These are phyloP conservation scores for Sebastolobus altivelis DNA, from an alignment of 2,797 vertebrate species.

Conservation along the genomic window DNA sequence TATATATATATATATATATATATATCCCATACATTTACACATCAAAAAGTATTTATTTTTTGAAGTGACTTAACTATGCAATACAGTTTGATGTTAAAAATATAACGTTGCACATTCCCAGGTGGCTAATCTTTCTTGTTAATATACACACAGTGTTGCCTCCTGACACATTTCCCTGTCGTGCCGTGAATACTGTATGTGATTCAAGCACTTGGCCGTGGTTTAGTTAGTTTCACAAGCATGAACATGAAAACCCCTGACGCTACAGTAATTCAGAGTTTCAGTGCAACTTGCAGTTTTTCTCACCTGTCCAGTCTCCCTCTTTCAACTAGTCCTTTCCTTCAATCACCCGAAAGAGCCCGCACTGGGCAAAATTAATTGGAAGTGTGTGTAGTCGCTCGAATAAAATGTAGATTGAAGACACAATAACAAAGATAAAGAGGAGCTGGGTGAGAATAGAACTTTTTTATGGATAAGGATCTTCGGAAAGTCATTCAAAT, in stretches of 20 bases:
- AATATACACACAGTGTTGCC: neutral
- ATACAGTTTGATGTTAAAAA: slow-evolving; percentile 12
- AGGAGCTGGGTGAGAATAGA: slow-evolving; percentile 11
- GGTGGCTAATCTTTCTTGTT: neutral
- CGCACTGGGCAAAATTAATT: slow-evolving; percentile 51
- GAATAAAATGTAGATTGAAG: slow-evolving; percentile 61
- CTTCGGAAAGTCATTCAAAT: neutral
- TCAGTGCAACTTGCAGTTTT: neutral
- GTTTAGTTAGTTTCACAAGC: slow-evolving; percentile 1
- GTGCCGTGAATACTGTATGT: neutral
- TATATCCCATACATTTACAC: neutral
- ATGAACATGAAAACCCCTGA: neutral
- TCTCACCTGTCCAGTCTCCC: slow-evolving; percentile 34
- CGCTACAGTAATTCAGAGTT: neutral
- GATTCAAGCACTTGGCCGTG: neutral
- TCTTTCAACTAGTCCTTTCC: slow-evolving; percentile 39
- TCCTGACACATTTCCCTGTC: slow-evolving; percentile 1
- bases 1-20: too few relatives aligned
- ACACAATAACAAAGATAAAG: slow-evolving; percentile 50
- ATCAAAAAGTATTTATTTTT: neutral
- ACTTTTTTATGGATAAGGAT: neutral
- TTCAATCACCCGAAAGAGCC: slow-evolving; percentile 38
- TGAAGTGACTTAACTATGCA: neutral
- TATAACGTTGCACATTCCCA: neutral
- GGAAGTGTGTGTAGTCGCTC: slow-evolving; percentile 47